Evolutionary conservation across 2,797 vertebrate genomes (phyloP), one percentile per base, ranked within the genome.

Genomic region (Bradypus variegatus): DNA sequence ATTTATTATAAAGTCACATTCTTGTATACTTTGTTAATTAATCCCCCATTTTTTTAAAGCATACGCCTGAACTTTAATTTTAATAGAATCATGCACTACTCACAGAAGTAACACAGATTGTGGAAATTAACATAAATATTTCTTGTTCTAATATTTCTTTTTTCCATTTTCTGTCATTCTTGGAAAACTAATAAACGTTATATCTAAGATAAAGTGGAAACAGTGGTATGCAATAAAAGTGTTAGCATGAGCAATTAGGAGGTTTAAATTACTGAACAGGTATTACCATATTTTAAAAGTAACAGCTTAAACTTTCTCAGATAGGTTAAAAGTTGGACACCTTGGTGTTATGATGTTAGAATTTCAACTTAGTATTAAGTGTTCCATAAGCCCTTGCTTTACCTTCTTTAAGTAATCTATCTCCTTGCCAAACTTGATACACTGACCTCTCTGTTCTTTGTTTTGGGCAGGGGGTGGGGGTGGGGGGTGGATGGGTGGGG

Each of bases 101-200:
- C 95, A 95, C 91, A 95, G 86, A 95, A 96, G 50, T 50, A 96
- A 96, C 67, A 94, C 90, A 97, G 88, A 94, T 96, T 96, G 86
- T 96, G 82, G 92, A 96, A 96, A 96, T 95, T 96, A 94, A 94
- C 78, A 83, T 94, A 95, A 82, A 96, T 96, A 97, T 95, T 94
- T 96, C 97, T 96, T 97, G 96, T 95, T 97, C 91, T 97, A 95
- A 96, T 93, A 95, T 96, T 94, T 95, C 41, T 45, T 50, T 96
- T 96, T 96, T 96, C 97, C 96, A 93, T 95, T 96, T 95, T 97
- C 96, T 97, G 96, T 97, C 95, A 96, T 97, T 97, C 95, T 97
- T 97, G 95, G 96, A 97, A 97, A 95, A 97, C 91, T 93, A 97
- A 97, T 97, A 97, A 97, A 97, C 95, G 95, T 97, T 96, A 95